These are phyloP conservation scores for Botia kubotai DNA, from an alignment of 2,797 vertebrate species.

Conservation along the genomic window DNA sequence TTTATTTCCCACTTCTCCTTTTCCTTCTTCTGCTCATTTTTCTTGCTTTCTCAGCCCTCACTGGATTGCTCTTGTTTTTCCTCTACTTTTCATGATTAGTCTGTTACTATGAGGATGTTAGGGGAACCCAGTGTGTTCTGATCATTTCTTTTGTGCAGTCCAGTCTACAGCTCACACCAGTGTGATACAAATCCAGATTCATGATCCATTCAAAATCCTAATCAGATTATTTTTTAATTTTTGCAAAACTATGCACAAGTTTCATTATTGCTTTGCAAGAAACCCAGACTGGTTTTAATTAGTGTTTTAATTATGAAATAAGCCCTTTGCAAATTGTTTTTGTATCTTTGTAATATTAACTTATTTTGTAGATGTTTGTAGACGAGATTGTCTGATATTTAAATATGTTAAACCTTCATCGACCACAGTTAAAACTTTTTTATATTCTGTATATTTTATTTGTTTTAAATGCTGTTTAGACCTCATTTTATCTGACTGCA, in stretches of 20 bases:
- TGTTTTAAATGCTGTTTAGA: too few relatives aligned
- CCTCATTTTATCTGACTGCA: too few relatives aligned
- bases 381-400: too few relatives aligned
- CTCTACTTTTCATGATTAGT: background rate
- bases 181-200: background rate
- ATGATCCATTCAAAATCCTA: slow-evolving; percentile 7
- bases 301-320: slow-evolving; percentile 41
- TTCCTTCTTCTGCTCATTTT: background rate
- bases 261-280: slow-evolving; percentile 33
- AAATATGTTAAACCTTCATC: too few relatives aligned
- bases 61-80: background rate
- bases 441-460: too few relatives aligned
- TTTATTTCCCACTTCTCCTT: background rate
- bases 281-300: background rate
- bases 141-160: background rate
- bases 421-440: too few relatives aligned
- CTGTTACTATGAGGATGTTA: background rate
- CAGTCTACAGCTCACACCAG: background rate
- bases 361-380: too few relatives aligned
- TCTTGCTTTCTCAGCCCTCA: slow-evolving; percentile 1
- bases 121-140: background rate
- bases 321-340: slow-evolving; percentile 33
- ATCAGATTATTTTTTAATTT: slow-evolving; percentile 15
- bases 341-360: background rate
- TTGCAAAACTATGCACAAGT: slow-evolving; percentile 14